phyloP scores from a whole-genome alignment of 2,888 invertebrate species.

The Exephanes ischioxanthus region DNA sequence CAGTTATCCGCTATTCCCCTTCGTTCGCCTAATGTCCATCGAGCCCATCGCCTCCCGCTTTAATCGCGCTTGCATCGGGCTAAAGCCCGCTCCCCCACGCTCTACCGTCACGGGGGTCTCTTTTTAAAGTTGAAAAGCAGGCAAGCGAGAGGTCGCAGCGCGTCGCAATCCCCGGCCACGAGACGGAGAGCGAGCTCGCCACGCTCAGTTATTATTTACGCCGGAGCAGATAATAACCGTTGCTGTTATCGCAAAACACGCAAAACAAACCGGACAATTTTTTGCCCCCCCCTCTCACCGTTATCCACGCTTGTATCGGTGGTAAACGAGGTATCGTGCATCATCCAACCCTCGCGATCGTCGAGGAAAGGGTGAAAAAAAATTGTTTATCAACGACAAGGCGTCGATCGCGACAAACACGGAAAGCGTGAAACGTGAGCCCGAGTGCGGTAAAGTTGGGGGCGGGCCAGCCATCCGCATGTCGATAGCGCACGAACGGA shows the following conservation, averaged over 20 bases:
- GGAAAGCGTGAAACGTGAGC: conserved; percentile 19
- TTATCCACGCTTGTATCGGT: conserved; percentile 33
- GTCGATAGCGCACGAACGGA: conserved; percentile 45
- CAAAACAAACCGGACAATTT: conserved; percentile 30
- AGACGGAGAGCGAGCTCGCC: not conserved
- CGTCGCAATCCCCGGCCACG: not conserved
- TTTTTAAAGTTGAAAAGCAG: not conserved
- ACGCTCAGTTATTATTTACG: conserved; percentile 33
- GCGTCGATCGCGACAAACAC: conserved; percentile 29
- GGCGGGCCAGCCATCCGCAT: not conserved
- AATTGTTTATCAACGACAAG: conserved; percentile 41
- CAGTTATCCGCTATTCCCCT: not conserved
- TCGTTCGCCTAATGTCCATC: not conserved
- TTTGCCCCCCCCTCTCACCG: not conserved
- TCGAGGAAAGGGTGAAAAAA: conserved; percentile 4
- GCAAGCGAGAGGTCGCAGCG: not conserved
- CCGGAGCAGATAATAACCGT: conserved; percentile 21
- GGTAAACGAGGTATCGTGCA: conserved; percentile 9
- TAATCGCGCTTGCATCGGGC: not conserved
- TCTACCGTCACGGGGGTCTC: not conserved
- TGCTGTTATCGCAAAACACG: conserved; percentile 26
- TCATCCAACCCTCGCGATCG: not conserved
- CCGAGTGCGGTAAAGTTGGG: conserved; percentile 18
- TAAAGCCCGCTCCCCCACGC: not conserved
- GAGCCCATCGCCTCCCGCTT: not conserved